These are phyloP conservation scores for Agonopterix arenella DNA, from an alignment of 2,888 invertebrate genomes.

Conservation along the genomic window DNA sequence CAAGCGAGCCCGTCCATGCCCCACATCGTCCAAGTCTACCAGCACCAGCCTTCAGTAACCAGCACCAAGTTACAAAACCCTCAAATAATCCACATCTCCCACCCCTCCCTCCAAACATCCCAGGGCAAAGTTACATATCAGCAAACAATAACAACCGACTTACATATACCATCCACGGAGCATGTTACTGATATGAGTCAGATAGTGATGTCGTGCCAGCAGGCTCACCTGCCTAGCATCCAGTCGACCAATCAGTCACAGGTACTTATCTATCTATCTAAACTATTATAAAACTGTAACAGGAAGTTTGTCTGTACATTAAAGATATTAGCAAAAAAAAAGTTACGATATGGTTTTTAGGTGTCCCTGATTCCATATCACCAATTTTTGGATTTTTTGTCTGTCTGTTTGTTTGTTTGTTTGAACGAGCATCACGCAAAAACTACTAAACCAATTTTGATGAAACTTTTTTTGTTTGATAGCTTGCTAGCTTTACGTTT, in stretches of 20 bases:
- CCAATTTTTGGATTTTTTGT: no score
- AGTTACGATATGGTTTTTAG: no score
- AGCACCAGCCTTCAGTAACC: slow-evolving; percentile 37
- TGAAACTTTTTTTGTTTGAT: no score
- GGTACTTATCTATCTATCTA: slow-evolving; percentile 4
- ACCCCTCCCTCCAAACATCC: slow-evolving; percentile 40
- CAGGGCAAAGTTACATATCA: slow-evolving; percentile 56
- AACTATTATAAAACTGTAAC: no score
- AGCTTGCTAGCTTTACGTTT: no score
- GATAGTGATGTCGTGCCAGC: slow-evolving; percentile 58
- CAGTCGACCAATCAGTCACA: slow-evolving; percentile 21
- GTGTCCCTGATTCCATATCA: no score
- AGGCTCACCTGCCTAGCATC: slow-evolving; percentile 43
- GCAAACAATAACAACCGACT: slow-evolving; percentile 45
- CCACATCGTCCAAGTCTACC: slow-evolving; percentile 58
- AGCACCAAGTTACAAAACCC: slow-evolving; percentile 36
- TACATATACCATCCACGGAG: slow-evolving; percentile 45
- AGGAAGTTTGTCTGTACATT: no score
- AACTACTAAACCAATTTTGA: no score
- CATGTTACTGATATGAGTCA: slow-evolving; percentile 39
- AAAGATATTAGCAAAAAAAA: no score
- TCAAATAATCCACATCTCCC: slow-evolving; percentile 48
- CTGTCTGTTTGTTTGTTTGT: no score
- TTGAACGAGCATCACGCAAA: no score
- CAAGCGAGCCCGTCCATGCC: slow-evolving; percentile 42